Percentiles rank a stretch among this genome's conserved stretches.
Evolutionary conservation across 2,797 vertebrate genomes (phyloP).

Genomic region (Lacerta viridis): DNA sequence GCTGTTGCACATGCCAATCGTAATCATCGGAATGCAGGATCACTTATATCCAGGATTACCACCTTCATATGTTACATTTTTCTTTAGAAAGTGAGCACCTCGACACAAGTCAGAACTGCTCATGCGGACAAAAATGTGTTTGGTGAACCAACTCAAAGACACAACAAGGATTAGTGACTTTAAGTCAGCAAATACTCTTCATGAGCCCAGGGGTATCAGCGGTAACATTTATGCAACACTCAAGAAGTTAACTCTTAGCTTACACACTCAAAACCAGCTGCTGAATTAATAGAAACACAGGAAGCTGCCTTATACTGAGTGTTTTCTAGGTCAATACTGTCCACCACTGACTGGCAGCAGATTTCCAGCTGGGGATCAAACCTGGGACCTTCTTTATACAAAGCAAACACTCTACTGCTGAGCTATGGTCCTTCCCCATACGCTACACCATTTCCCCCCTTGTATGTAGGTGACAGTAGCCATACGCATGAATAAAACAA

Average conservation of each 20-base stretch:
- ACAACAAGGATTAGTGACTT: background rate
- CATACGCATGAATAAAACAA: background rate
- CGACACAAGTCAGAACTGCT: background rate
- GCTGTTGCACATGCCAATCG: background rate
- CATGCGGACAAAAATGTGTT: background rate
- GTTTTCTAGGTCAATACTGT: no score
- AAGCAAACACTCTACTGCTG: background rate
- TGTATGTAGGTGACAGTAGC: background rate
- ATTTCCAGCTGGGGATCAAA: no score
- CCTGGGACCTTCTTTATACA: no score
- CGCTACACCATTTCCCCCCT: background rate
- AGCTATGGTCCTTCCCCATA: background rate
- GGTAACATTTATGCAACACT: background rate
- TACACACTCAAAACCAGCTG: constrained; percentile 49
- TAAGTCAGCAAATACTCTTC: constrained; percentile 24
- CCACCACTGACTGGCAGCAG: no score
- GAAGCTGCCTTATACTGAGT: no score
- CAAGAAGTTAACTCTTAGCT: constrained; percentile 50
- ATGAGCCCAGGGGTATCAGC: constrained; percentile 21
- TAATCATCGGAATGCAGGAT: background rate
- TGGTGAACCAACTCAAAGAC: background rate
- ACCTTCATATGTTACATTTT: background rate
- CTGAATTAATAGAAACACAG: constrained; percentile 54
- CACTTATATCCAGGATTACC: background rate
- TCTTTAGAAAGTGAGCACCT: background rate